Conservation (phyloP, 2,888 invertebrate species). For the Heliothis peltigera region DNA sequence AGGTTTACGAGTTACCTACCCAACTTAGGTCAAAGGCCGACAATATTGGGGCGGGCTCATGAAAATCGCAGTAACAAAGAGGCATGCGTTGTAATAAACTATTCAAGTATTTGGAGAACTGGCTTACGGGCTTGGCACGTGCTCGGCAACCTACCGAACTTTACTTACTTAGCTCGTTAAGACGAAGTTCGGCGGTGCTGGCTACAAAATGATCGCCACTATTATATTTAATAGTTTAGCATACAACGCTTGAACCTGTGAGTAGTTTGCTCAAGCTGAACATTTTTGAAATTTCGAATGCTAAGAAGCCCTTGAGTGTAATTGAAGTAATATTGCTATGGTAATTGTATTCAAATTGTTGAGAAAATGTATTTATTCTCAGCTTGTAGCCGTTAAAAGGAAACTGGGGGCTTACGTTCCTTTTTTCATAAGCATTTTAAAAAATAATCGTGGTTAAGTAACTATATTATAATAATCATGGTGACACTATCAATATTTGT, state of each 20-base stretch:
- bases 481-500: no score
- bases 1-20: neutral
- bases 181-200: conserved; percentile 59
- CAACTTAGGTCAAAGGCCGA: conserved; percentile 4
- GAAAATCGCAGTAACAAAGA: conserved; percentile 41
- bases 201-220: conserved; percentile 41
- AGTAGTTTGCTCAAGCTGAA: conserved; percentile 8
- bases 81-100: conserved; percentile 62
- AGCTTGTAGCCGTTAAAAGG: neutral
- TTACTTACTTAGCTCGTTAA: conserved; percentile 73
- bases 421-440: neutral
- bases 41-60: conserved; percentile 12
- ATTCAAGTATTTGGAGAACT: conserved; percentile 58
- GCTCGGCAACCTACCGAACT: conserved; percentile 58
- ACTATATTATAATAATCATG: no score
- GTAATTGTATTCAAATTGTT: neutral
- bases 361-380: neutral
- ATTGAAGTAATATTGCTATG: neutral
- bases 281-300: neutral
- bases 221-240: conserved; percentile 49
- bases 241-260: conserved; percentile 6
- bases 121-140: conserved; percentile 59
- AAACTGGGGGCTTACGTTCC: neutral
- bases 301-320: neutral
- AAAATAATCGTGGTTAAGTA: no score